Evolutionary conservation across 2,888 invertebrate species (phyloP).

Genomic region (Acanthosepion pharaonis): DNA sequence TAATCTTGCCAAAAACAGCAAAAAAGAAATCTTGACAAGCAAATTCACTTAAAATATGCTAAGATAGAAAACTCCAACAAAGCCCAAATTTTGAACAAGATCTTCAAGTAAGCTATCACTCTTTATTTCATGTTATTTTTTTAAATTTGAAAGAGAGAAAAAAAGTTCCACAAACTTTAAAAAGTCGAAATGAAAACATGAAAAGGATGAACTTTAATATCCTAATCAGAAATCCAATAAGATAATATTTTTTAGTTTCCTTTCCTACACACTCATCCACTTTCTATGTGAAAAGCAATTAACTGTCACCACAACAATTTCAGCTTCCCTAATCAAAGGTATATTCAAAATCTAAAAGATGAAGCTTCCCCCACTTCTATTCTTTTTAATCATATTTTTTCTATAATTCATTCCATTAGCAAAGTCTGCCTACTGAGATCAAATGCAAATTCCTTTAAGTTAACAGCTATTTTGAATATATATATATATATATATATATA

Average conservation of each 20-base stretch:
- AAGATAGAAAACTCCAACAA: neutral
- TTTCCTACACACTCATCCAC: neutral
- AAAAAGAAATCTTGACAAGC: neutral
- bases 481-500: too few relatives aligned
- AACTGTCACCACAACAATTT: slow-evolving; percentile 33
- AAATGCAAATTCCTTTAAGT: neutral
- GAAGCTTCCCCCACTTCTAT: neutral
- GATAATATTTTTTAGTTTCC: neutral
- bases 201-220: neutral
- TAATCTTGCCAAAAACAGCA: too few relatives aligned
- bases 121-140: neutral
- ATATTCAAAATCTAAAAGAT: slow-evolving; percentile 21
- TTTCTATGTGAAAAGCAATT: neutral
- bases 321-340: slow-evolving; percentile 17
- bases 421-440: neutral
- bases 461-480: neutral
- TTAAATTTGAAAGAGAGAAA: neutral
- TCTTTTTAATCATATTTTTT: neutral
- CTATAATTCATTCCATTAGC: slow-evolving; percentile 6
- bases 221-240: neutral
- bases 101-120: neutral
- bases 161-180: neutral
- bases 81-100: neutral
- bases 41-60: neutral
- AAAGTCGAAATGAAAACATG: neutral